Conservation (phyloP, 2,113 vertebrate genomes). For the Xiphias gladius region DNA sequence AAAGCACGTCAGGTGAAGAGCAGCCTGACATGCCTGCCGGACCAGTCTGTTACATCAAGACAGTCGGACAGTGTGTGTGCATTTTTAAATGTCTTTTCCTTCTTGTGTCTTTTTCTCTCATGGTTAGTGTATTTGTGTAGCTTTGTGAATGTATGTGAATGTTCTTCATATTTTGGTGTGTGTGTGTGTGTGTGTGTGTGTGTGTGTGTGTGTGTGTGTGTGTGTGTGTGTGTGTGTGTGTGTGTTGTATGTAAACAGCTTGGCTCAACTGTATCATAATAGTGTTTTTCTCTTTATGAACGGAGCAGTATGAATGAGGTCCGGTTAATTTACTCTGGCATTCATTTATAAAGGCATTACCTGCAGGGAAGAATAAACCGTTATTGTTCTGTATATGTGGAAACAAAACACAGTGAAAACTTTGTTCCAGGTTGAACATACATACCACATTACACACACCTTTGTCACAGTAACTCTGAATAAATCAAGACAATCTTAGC, state of each 20-base stretch:
- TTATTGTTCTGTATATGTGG: constrained; percentile 7
- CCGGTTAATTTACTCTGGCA: neutral
- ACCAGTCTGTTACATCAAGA: constrained; percentile 26
- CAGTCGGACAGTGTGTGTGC: neutral
- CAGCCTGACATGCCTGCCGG: constrained; percentile 22
- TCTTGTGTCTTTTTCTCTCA: neutral
- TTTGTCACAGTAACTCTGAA: neutral
- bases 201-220: neutral
- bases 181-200: neutral
- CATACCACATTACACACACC: neutral
- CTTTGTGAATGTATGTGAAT: neutral
- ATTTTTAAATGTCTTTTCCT: neutral
- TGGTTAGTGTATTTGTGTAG: neutral
- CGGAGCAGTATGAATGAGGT: neutral
- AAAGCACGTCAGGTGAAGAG: neutral
- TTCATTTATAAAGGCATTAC: neutral
- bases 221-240: neutral
- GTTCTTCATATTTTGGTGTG: neutral
- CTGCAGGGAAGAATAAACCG: neutral
- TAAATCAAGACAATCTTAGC: neutral
- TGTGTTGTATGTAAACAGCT: neutral
- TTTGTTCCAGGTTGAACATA: neutral
- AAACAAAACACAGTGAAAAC: neutral
- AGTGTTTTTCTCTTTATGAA: neutral
- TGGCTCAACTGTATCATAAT: neutral